Base-by-base conservation (phyloP, 2,113 vertebrate species). In the Procapra przewalskii region DNA sequence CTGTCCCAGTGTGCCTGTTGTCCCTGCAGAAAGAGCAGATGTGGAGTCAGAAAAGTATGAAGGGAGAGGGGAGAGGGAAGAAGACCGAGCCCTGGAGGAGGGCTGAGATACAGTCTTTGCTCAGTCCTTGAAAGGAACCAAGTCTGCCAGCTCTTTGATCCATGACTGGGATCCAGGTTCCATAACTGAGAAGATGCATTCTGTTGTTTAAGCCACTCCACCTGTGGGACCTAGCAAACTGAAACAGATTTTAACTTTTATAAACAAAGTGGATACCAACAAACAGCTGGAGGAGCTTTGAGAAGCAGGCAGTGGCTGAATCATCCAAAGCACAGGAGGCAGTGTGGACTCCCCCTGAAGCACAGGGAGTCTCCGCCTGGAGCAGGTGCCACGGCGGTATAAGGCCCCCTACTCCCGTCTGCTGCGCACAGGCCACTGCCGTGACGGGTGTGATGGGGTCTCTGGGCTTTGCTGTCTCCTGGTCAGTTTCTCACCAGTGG, bases 351-450 rank as follows among this genome's bases (percentile, higher is more conserved):
- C 60, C 23, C 11, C n/a, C 31, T 14, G 5, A 3, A 15, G 36
- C 13, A 48, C 25, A 60, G 11, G 0, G 12, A 77, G 29, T 15
- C 75, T 15, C 5, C 0, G 40, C 10, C 54, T 36, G 10, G n/a
- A 36, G 3, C 11, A 15, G 67, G 40, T 60, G 31, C 16, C 29
- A 16, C 0, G 1, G 54, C 1, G 36, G 9, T 5, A 3, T 40
- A 60, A 54, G 60, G 6, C 5, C 29, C 55, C 55, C 40, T 79
- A 21, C 21, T 43, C 17, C 16, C 43, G 16, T n/a, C 59, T 16
- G 1, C 3, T 25, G 13, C n/a, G 27, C 2, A 15, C 1, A 12
- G 14, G 8, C 25, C 50, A 2, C 7, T 3, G n/a, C 50, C 21
- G 2, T 11, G 64, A 21, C 2, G 2, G 4, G n/a, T 11, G 64